Evolutionary conservation across 2,113 vertebrate species (phyloP), one percentile per base, ranked within the genome.

Genomic region (Tragelaphus strepsiceros): DNA sequence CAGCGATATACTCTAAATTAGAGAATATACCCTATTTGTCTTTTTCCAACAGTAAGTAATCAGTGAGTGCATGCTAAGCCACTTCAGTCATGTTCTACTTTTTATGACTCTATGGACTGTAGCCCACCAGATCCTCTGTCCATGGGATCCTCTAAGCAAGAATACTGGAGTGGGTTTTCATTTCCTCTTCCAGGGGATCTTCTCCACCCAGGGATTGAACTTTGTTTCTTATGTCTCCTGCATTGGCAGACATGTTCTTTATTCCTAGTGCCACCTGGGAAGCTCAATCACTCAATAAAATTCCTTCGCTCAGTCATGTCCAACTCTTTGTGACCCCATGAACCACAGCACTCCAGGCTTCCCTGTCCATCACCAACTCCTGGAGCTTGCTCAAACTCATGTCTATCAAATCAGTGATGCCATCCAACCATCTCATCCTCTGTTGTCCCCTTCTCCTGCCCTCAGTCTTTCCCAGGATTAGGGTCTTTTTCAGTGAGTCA

Each of bases 271-370:
- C n/a, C 5, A 15, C 39, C 21, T 77, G 71, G 22, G 39, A 77
- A 43, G 39, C 35, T 12, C 35, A 77, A 43, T 39, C 12, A 77
- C 22, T 43, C 35, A 77, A 77, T 77, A 77, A 71, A 22, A 71
- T 39, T 22, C 19, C n/a, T 39, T 13, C 1, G 1, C 2, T 71
- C 67, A 39, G n/a, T 12, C 2, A 3, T 22, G 67, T 39, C n/a
- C 0, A 11, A 22, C n/a, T 39, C n/a, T 71, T 39, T 71, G 67
- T 22, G 21, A 71, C n/a, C 19, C 67, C 67, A 22, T 71, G 67
- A 35, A 39, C n/a, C 0, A 0, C 1, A 71, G n/a, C 67, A 71
- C 1, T 2, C 21, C 67, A 39, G 67, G n/a, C 67, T 39, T 71
- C 19, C n/a, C 67, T 71, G 64, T 3, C n/a, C 10, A 13, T 39